These are phyloP conservation scores for Sisor rabdophorus DNA, from an alignment of 2,113 vertebrate genomes.

Conservation along the genomic window DNA sequence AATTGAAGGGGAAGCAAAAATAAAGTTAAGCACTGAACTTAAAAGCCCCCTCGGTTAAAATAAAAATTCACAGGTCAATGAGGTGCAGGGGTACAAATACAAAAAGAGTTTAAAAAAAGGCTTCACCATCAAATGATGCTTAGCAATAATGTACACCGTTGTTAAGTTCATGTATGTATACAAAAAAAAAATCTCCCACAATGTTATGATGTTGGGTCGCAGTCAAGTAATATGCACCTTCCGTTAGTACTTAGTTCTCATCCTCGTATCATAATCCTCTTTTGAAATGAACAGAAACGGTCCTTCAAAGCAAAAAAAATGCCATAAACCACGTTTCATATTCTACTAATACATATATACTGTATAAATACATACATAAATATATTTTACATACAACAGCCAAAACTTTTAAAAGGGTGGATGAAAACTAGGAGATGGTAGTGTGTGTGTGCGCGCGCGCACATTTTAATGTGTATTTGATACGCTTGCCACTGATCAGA, in stretches of 20 bases:
- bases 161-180: conserved; percentile 68
- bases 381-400: conserved; percentile 82
- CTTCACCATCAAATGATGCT: conserved; percentile 68
- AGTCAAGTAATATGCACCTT: conserved; percentile 73
- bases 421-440: conserved; percentile 68
- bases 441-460: conserved; percentile 58
- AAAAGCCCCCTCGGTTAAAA: conserved; percentile 57
- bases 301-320: conserved; percentile 68
- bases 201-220: conserved; percentile 66
- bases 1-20: conserved; percentile 50
- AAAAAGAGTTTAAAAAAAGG: conserved; percentile 69
- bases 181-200: conserved; percentile 60
- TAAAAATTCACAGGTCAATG: conserved; percentile 64
- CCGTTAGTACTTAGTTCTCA: conserved; percentile 63
- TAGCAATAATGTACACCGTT: conserved; percentile 68
- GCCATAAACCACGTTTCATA: conserved; percentile 76
- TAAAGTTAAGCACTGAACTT: conserved; percentile 59
- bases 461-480: conserved; percentile 52
- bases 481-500: conserved; percentile 55
- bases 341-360: conserved; percentile 81
- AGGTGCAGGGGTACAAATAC: conserved; percentile 61
- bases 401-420: conserved; percentile 75
- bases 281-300: conserved; percentile 65
- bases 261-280: conserved; percentile 52
- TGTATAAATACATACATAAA: conserved; percentile 83